Evolutionary conservation across 2,113 vertebrate species (phyloP).

Genomic region (Cranoglanis bouderius): DNA sequence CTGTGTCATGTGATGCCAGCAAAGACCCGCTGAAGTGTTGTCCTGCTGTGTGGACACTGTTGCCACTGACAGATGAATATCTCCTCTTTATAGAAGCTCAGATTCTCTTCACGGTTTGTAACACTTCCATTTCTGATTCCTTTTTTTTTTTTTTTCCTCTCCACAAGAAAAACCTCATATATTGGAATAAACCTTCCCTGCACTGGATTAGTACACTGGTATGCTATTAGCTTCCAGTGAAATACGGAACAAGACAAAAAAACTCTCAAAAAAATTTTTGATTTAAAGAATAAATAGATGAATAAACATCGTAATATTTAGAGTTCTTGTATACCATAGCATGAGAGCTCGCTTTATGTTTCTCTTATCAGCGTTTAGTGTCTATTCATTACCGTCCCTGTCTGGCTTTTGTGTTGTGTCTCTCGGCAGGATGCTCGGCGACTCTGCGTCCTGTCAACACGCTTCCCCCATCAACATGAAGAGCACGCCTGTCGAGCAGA

Average conservation of each 20-base stretch:
- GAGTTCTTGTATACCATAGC: neutral
- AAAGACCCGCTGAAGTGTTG: slow-evolving; percentile 1
- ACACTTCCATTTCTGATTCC: neutral
- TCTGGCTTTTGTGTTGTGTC: slow-evolving; percentile 24
- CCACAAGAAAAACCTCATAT: no score
- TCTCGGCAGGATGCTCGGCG: neutral
- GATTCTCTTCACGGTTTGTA: neutral
- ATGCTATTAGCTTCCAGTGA: neutral
- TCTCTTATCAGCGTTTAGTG: neutral
- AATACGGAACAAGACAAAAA: neutral
- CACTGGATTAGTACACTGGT: neutral
- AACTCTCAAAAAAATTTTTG: neutral
- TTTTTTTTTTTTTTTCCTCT: neutral
- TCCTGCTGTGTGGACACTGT: slow-evolving; percentile 27
- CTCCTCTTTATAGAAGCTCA: neutral
- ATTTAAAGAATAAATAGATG: no score
- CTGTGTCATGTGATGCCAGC: slow-evolving; percentile 45
- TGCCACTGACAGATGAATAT: slow-evolving; percentile 31
- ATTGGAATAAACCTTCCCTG: neutral
- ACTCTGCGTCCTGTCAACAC: slow-evolving; percentile 32
- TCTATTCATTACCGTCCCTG: slow-evolving; percentile 40
- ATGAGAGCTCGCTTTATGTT: neutral
- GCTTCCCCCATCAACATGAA: neutral
- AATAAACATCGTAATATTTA: neutral
- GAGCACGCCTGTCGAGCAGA: neutral